Base-by-base conservation (phyloP, 2,888 invertebrate species). In the Polia nebulosa region DNA sequence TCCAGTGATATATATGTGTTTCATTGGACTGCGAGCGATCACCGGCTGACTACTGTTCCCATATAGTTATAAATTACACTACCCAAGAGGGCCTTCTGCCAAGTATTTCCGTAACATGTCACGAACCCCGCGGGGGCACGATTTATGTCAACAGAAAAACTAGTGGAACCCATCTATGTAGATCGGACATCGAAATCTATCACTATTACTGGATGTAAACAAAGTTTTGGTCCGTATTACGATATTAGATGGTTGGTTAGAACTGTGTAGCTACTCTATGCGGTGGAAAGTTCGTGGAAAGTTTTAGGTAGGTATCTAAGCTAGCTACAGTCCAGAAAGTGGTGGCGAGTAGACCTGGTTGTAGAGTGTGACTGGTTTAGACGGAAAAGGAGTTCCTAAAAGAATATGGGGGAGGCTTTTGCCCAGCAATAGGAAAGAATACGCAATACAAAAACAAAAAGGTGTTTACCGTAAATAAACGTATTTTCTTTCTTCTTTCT, bases 61-160 rank as follows among this genome's bases (percentile, higher is more conserved):
- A 77, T 83, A 82, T 82, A 85, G 89, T 88, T 89, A 91, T 93
- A 94, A 92, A 93, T 93, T 90, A 93, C 89, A 69, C 75, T 81
- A 83, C 85, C 87, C 87, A 85, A 85, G 89, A 89, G 91, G 87
- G 89, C 90, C 88, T 89, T 90, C 91, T 91, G 91, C 87, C 88
- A 87, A 85, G 80, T 83, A 88, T 86, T 91, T 93, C 92, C 92
- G 90, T 86, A 80, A 85, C 87, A 87, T 84, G 91, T 88, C 87
- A 65, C 49, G 73, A 72, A 59, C 82, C 76, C 81, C 82, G 66
- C 72, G 83, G 90, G 89, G 85, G 81, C 83, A 88, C 86, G 91
- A 94, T 94, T 94, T 93, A 93, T 94, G 91, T 90, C 90, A 92
- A 91, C 89, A 89, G 88, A 92, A 92, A 92, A 92, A 93, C 90